Conservation (phyloP, 2,113 vertebrate species). For the Pterocles orientalis region DNA sequence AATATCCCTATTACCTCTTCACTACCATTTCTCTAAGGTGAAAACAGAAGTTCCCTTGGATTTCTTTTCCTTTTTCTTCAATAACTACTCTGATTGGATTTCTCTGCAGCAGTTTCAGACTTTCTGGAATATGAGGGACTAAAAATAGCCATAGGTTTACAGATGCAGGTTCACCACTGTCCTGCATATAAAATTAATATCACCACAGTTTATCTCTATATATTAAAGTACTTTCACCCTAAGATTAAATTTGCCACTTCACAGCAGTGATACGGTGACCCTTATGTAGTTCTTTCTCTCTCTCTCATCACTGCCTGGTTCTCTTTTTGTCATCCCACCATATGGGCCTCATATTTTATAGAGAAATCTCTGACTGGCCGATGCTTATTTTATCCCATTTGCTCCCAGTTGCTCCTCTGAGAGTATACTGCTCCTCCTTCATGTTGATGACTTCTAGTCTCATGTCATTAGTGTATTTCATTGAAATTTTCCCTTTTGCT, state of each 20-base stretch:
- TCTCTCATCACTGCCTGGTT: background rate
- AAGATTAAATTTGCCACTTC: background rate
- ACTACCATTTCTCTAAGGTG: background rate
- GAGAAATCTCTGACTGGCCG: background rate
- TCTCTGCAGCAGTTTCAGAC: background rate
- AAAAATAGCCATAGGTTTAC: background rate
- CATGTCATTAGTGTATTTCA: background rate
- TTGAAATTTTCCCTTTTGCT: background rate
- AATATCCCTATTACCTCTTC: background rate
- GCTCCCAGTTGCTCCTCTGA: background rate
- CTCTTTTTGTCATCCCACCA: background rate
- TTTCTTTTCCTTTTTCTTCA: background rate
- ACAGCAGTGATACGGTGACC: background rate
- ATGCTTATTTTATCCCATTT: background rate
- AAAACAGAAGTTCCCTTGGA: accelerated
- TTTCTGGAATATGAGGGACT: background rate
- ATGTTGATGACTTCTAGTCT: background rate
- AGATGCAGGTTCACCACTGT: background rate
- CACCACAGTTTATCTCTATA: accelerated
- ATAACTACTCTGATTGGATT: background rate
- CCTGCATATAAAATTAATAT: background rate
- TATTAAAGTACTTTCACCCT: accelerated
- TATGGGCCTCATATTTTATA: background rate
- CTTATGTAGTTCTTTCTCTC: background rate
- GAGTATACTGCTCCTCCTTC: background rate